These are phyloP conservation scores for Ornithoptera priamus DNA, from an alignment of 2,888 invertebrate genomes.

Conservation along the genomic window DNA sequence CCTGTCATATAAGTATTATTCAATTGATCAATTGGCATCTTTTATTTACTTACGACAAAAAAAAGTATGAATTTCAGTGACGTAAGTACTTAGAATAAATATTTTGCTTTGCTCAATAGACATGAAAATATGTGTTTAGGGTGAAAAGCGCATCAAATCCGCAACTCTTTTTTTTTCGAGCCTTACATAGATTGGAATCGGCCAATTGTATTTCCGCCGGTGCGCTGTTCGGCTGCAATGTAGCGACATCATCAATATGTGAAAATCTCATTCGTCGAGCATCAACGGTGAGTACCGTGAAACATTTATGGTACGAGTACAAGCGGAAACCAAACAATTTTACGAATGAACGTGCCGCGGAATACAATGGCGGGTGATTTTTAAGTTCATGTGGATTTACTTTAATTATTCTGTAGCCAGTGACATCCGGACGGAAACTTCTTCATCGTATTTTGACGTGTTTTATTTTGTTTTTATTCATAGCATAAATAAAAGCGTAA, in stretches of 20 bases:
- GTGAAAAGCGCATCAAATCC: slow-evolving; percentile 34
- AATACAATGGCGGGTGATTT: slow-evolving; percentile 46
- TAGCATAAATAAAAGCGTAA: too few relatives aligned
- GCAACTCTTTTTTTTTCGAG: slow-evolving; percentile 35
- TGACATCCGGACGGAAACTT: slow-evolving; percentile 21
- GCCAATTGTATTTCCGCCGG: slow-evolving; percentile 57
- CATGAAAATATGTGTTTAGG: not conserved
- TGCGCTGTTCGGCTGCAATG: slow-evolving; percentile 64
- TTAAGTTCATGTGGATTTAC: slow-evolving; percentile 38
- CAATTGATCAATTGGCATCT: too few relatives aligned
- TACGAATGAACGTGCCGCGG: slow-evolving; percentile 53
- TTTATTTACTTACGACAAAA: too few relatives aligned
- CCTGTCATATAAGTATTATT: too few relatives aligned
- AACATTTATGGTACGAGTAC: slow-evolving; percentile 62
- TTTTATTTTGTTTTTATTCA: not conserved
- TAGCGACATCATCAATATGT: slow-evolving; percentile 71
- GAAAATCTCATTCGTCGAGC: slow-evolving; percentile 65
- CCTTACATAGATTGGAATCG: slow-evolving; percentile 60
- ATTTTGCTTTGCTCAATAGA: too few relatives aligned
- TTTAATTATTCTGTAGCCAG: slow-evolving; percentile 39
- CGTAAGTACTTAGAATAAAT: too few relatives aligned
- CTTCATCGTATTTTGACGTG: slow-evolving; percentile 2
- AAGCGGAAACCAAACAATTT: slow-evolving; percentile 58
- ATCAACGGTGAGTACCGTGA: slow-evolving; percentile 56
- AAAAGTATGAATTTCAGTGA: too few relatives aligned